These are phyloP conservation scores for Corydoras sp. DNA, from an alignment of 2,113 vertebrate species.

Conservation along the genomic window DNA sequence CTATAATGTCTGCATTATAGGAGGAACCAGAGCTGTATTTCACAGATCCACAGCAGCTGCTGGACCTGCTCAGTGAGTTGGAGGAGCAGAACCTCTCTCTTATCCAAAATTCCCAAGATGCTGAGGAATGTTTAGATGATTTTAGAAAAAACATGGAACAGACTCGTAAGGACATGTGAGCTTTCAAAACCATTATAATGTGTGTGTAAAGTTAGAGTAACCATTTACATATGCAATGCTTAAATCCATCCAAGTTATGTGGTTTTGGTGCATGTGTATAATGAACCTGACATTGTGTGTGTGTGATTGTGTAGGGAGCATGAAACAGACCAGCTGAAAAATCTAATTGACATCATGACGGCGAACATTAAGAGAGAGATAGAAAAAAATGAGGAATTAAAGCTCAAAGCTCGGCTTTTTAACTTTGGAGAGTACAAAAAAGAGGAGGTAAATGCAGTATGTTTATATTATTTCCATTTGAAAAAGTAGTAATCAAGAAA, in stretches of 20 bases:
- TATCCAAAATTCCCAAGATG: constrained; percentile 76
- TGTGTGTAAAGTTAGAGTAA: background rate
- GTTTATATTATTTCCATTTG: background rate
- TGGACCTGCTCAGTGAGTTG: constrained; percentile 73
- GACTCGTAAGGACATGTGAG: constrained; percentile 68
- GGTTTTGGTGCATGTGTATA: background rate
- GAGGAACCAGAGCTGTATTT: constrained; percentile 79
- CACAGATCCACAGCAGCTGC: constrained; percentile 80
- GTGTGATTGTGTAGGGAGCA: constrained; percentile 63
- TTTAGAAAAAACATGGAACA: constrained; percentile 58
- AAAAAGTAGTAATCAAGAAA: background rate
- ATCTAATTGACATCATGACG: constrained; percentile 61
- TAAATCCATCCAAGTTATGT: background rate
- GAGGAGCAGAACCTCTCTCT: constrained; percentile 82
- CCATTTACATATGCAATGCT: background rate
- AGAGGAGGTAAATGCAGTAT: constrained; percentile 65
- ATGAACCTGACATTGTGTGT: background rate
- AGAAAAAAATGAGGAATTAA: constrained; percentile 62
- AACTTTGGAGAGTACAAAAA: constrained; percentile 61
- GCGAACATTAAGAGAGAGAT: constrained; percentile 66
- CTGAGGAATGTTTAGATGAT: constrained; percentile 68
- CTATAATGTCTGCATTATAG: constrained; percentile 39
- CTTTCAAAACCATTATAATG: background rate
- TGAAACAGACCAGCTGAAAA: constrained; percentile 65
- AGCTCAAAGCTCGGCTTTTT: constrained; percentile 70